phyloP scores from a whole-genome alignment of 2,888 invertebrate species.

The Gastracanthus pulcherrimus region DNA sequence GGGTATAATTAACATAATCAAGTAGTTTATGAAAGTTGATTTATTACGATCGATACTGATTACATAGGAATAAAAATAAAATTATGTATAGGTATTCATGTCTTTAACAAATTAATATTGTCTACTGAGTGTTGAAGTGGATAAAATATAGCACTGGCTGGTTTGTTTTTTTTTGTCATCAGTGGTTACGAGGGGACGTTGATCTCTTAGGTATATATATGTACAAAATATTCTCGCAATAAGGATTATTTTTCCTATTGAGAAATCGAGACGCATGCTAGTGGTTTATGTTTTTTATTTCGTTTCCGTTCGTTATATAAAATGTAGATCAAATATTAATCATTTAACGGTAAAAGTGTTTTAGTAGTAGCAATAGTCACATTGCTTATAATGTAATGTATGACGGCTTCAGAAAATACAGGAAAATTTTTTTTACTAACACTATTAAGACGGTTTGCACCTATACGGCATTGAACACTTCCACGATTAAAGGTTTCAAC shows the following conservation, averaged over 20 bases:
- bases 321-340: background rate
- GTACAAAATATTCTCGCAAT: conserved; percentile 20
- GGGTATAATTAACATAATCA: background rate
- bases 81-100: background rate
- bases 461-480: no score
- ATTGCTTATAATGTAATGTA: no score
- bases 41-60: conserved; percentile 4
- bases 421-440: no score
- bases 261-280: conserved; percentile 29
- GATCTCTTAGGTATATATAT: conserved; percentile 22
- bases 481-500: background rate
- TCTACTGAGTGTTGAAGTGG: background rate
- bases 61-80: conserved; percentile 22
- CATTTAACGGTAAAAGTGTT: background rate
- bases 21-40: background rate
- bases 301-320: background rate
- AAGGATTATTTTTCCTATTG: background rate
- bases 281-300: background rate
- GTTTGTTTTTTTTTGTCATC: no score
- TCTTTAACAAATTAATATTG: conserved; percentile 19
- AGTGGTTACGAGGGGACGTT: conserved; percentile 31
- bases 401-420: no score
- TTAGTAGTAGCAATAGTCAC: no score
- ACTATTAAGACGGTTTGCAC: no score
- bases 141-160: conserved; percentile 32